Conservation (phyloP, 1,140 invertebrate genomes). For the Zaprionus vittiger region DNA sequence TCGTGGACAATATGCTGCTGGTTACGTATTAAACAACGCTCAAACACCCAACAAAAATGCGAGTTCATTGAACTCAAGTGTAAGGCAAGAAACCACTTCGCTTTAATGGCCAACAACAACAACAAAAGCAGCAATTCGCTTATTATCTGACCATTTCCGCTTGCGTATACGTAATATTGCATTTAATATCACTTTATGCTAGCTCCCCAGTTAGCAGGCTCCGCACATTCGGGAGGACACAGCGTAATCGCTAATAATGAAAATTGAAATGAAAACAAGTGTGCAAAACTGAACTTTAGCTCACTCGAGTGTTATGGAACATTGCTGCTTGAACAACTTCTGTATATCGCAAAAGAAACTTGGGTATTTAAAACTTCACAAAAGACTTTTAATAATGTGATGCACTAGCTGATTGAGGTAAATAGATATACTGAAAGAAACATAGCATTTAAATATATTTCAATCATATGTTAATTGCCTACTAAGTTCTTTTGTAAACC, state of each 20-base stretch:
- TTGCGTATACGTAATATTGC: conserved; percentile 68
- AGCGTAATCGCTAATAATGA: conserved; percentile 73
- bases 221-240: conserved; percentile 25
- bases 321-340: neutral
- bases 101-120: conserved; percentile 22
- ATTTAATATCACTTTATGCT: conserved; percentile 74
- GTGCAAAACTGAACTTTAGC: neutral
- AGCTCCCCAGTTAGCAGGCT: conserved; percentile 21
- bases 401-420: neutral
- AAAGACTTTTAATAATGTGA: neutral
- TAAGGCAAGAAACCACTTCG: conserved; percentile 30
- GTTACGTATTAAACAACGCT: conserved; percentile 36
- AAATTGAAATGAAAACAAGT: conserved; percentile 57
- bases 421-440: neutral
- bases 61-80: conserved; percentile 41
- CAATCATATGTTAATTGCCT: too few species aligned
- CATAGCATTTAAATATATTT: too few species aligned
- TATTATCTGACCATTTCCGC: conserved; percentile 70
- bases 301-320: neutral
- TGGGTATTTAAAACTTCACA: neutral
- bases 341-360: neutral
- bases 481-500: too few species aligned
- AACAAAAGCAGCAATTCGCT: conserved; percentile 42
- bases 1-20: conserved; percentile 26
- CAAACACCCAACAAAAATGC: neutral